Evolutionary conservation across 2,113 vertebrate species (phyloP).

Genomic region (Microcebus ravelobensis): DNA sequence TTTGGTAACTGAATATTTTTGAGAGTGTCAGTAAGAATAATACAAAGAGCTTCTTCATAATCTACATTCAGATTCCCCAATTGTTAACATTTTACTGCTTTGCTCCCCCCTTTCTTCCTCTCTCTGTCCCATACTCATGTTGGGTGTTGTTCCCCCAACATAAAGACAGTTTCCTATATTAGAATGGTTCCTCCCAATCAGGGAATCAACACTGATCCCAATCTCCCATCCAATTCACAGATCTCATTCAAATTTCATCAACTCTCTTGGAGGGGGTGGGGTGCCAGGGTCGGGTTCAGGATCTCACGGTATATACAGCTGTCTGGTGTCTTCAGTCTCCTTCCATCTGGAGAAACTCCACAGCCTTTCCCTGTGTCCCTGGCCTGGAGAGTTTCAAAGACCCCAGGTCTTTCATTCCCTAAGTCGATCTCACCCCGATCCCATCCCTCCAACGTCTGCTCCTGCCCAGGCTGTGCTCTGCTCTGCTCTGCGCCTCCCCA

Average conservation of each 20-base stretch:
- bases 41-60: background rate
- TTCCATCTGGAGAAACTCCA: background rate
- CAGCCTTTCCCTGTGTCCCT: background rate
- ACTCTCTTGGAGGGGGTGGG: background rate
- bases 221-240: background rate
- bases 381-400: background rate
- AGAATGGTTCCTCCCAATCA: background rate
- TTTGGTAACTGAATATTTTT: background rate
- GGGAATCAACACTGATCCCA: background rate
- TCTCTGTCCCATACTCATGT: background rate
- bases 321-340: background rate
- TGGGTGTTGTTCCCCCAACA: too few species aligned
- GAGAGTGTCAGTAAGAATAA: background rate
- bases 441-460: fast-evolving
- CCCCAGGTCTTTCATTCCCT: background rate
- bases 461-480: background rate
- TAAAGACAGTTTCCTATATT: background rate
- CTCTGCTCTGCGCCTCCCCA: background rate
- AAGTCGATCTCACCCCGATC: too few species aligned
- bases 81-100: background rate
- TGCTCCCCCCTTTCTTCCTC: background rate
- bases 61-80: background rate
- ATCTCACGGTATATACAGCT: background rate
- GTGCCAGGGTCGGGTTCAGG: background rate
- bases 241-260: background rate